Base-by-base conservation (phyloP, 1,140 invertebrate species). In the Zaprionus camerounensis region DNA sequence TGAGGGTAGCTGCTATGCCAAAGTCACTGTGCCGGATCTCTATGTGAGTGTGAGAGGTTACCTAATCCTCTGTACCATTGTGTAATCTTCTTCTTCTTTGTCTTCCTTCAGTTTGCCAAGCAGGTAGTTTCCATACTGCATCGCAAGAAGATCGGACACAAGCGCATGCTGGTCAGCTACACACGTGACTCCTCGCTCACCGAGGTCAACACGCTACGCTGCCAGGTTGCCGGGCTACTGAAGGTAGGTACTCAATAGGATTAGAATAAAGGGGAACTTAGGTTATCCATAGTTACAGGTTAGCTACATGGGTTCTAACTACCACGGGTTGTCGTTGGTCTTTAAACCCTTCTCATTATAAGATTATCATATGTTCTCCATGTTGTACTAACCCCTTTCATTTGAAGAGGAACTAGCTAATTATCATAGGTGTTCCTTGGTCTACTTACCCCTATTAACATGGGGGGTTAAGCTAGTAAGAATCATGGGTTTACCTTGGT, bases 111-210 rank as follows among this genome's bases (percentile, higher is more conserved):
- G 85, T 92, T 91, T 77, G 97, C 97, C 13, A 96, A 97, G 80
- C 96, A 95, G 87, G 96, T 96, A 11, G 97, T 98, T 64, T 97
- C 97, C 4, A 96, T 97, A 85, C 94, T 98, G 36, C 97, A 98
- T 83, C 94, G 96, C 26, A 95, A 95, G 70, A 97, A 97, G 93
- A 94, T 98, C 79, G 97, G 97, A 11, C 96, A 96, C 78, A 97
- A 97, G 82, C 93, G 97, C 61, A 97, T 98, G 71, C 93, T 96
- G 57, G 97, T 98, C 62, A 95, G 96, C 2, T 95, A 97, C 84
- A 95, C 94, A 34, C 95, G 95, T 74, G 92, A 94, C 88, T 81
- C 92, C 6, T 94, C 95, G 41, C 94, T 94, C 12, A 94, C 95
- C 20, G 95, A 96, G 92, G 94, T 95, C 11, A 94, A 95, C 51